These are phyloP conservation scores for Cephus sareptanus DNA, from an alignment of 2,888 invertebrate species.

Conservation along the genomic window DNA sequence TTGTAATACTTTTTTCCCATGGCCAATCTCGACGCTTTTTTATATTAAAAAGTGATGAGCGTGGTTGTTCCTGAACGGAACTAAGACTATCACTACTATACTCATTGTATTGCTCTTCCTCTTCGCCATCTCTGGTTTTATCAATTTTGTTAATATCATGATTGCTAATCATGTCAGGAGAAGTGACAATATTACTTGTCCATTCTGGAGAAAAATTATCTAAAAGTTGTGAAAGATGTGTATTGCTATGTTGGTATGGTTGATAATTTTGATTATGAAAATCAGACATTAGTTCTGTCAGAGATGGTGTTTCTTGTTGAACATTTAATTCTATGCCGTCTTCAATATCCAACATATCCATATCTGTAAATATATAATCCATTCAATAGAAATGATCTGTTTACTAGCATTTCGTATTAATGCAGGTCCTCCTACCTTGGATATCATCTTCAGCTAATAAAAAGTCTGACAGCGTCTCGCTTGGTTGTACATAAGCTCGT, in stretches of 20 bases:
- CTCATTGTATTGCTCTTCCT: slow-evolving; percentile 46
- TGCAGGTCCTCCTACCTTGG: slow-evolving; percentile 38
- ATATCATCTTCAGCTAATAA: slow-evolving; percentile 58
- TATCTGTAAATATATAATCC: slow-evolving; percentile 35
- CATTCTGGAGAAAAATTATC: slow-evolving; percentile 50
- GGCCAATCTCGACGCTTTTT: slow-evolving; percentile 64
- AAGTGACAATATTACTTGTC: slow-evolving; percentile 33
- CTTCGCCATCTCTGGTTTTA: slow-evolving; percentile 62
- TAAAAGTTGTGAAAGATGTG: slow-evolving; percentile 41
- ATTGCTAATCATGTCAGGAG: slow-evolving; percentile 20
- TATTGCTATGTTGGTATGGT: slow-evolving; percentile 13
- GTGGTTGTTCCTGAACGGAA: slow-evolving; percentile 40
- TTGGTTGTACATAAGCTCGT: slow-evolving; percentile 54
- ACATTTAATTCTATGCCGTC: slow-evolving; percentile 44
- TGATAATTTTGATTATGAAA: slow-evolving; percentile 41
- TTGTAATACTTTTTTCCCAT: slow-evolving; percentile 58
- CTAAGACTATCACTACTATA: slow-evolving; percentile 48
- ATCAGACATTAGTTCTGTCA: slow-evolving; percentile 49
- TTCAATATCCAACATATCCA: slow-evolving; percentile 49
- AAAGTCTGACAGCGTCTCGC: slow-evolving; percentile 56
- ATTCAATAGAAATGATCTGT: background rate
- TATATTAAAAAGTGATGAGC: slow-evolving; percentile 59
- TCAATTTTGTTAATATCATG: slow-evolving; percentile 60
- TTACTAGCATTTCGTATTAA: background rate
- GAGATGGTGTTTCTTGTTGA: slow-evolving; percentile 40